Conservation (phyloP, 1,140 invertebrate genomes). For the Triops cancriformis region DNA sequence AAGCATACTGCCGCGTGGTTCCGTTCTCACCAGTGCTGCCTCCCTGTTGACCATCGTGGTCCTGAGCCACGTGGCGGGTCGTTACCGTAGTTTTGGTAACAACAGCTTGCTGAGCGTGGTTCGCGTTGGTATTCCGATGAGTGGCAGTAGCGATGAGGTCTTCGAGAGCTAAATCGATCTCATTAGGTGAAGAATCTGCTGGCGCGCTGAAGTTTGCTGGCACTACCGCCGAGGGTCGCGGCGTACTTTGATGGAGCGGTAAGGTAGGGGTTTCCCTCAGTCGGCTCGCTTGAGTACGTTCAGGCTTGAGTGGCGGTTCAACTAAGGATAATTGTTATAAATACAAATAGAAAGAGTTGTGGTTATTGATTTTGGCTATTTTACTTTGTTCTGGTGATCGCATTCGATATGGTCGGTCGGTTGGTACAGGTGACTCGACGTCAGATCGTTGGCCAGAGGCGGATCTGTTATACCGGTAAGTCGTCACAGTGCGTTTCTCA, state of each 20-base stretch:
- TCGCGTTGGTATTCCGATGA: background rate
- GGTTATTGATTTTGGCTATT: background rate
- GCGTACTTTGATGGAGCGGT: slow-evolving; percentile 19
- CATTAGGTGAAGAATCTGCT: background rate
- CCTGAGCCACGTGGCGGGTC: background rate
- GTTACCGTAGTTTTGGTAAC: background rate
- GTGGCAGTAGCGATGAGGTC: slow-evolving; percentile 14
- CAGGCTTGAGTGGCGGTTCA: slow-evolving; percentile 18
- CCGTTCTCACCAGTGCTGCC: background rate
- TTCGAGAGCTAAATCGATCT: slow-evolving; percentile 17
- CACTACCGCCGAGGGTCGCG: background rate
- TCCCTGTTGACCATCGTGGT: background rate
- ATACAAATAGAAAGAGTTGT: background rate
- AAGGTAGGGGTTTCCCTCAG: background rate
- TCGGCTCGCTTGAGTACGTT: slow-evolving; percentile 19
- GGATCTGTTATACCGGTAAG: slow-evolving; percentile 13
- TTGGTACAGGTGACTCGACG: slow-evolving; percentile 9
- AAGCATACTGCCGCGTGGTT: background rate
- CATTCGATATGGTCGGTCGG: background rate
- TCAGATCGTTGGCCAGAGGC: slow-evolving; percentile 17
- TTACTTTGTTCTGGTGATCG: background rate
- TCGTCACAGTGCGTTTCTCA: slow-evolving; percentile 18
- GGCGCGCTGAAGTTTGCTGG: background rate
- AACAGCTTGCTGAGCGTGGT: background rate
- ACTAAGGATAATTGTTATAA: background rate